Conservation (phyloP, 2,113 vertebrate genomes). For the Phalacrocorax pelagicus region DNA sequence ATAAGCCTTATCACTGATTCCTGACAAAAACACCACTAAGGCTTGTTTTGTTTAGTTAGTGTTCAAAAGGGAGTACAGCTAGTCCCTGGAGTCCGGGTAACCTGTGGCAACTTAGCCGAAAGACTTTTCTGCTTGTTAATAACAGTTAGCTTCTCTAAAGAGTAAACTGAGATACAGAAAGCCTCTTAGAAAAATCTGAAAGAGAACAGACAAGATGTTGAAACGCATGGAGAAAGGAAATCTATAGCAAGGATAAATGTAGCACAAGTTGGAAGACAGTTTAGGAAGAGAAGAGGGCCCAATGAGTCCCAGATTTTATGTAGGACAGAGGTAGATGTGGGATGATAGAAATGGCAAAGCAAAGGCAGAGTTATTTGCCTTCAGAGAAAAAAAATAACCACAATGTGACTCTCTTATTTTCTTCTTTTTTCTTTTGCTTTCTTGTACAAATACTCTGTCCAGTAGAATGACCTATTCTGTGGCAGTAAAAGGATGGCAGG, state of each 20-base stretch:
- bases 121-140: neutral
- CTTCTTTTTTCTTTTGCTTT: no score
- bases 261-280: neutral
- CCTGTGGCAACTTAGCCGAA: neutral
- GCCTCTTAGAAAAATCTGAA: neutral
- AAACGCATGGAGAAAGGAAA: neutral
- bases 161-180: neutral
- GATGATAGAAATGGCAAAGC: neutral
- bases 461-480: neutral
- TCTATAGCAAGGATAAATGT: neutral
- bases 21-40: neutral
- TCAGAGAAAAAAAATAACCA: neutral
- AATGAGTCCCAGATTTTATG: neutral
- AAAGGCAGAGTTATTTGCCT: neutral
- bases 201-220: neutral
- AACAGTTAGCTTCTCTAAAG: neutral
- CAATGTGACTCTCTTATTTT: neutral
- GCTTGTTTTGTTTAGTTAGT: neutral
- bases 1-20: neutral
- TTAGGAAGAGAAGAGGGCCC: neutral
- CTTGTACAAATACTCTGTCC: neutral
- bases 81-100: neutral
- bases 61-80: neutral
- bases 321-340: neutral
- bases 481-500: neutral